A percentile compares a stretch with the other conserved stretches of the same genome.
phyloP scores from a whole-genome alignment of 2,797 vertebrate species.

The Micropoecilia bifurca region DNA sequence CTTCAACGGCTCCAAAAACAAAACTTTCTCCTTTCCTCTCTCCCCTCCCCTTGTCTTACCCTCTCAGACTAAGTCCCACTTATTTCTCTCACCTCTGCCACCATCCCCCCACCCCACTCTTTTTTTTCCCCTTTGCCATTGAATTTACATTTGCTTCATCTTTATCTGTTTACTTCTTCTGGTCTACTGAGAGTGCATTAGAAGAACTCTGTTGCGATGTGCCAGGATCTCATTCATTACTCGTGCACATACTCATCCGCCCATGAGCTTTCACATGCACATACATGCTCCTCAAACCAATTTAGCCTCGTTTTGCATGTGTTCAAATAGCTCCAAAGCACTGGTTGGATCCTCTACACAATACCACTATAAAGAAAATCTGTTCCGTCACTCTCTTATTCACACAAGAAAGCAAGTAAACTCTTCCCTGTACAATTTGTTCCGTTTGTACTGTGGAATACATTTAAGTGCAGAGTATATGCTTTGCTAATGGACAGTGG shows the following conservation, averaged over 20 bases:
- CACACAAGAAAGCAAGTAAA: constrained; percentile 49
- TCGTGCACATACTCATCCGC: constrained; percentile 36
- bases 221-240: constrained; percentile 78
- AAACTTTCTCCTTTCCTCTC: constrained; percentile 50
- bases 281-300: constrained; percentile 29
- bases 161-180: constrained; percentile 77
- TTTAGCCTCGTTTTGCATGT: constrained; percentile 50
- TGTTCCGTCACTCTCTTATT: constrained; percentile 69
- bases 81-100: constrained; percentile 15
- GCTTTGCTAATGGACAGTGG: constrained; percentile 68
- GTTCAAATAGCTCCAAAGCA: constrained; percentile 55
- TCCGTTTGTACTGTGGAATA: constrained; percentile 46
- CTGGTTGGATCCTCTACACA: constrained; percentile 34
- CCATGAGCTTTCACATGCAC: constrained; percentile 19
- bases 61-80: constrained; percentile 40
- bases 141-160: constrained; percentile 57
- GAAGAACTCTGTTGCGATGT: constrained; percentile 61
- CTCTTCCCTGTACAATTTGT: constrained; percentile 62
- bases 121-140: constrained; percentile 40
- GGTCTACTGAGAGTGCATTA: constrained; percentile 71
- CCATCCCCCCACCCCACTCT: not conserved
- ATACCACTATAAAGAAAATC: constrained; percentile 41
- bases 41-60: constrained; percentile 33
- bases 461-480: constrained; percentile 56
- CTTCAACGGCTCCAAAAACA: constrained; percentile 84